phyloP scores from a whole-genome alignment of 2,888 invertebrate species.

The Cremastobaeus sp. region DNA sequence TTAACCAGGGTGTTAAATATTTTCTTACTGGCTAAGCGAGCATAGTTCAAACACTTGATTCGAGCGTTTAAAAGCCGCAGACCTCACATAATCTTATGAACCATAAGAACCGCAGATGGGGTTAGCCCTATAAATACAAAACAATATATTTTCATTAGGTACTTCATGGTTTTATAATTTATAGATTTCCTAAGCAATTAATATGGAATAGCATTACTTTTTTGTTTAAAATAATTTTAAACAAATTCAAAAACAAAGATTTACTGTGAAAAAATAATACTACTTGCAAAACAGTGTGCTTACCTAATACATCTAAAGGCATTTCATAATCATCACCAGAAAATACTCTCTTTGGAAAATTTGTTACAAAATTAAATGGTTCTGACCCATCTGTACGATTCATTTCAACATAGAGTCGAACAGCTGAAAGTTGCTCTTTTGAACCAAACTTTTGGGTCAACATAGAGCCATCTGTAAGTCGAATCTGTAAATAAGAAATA shows the following conservation, averaged over 20 bases:
- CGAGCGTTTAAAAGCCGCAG: neutral
- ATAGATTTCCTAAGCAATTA: too few relatives aligned
- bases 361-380: slow-evolving; percentile 91
- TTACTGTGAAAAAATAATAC: too few relatives aligned
- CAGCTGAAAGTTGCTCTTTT: slow-evolving; percentile 93
- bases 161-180: too few relatives aligned
- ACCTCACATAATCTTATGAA: slow-evolving; percentile 80
- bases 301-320: slow-evolving; percentile 90
- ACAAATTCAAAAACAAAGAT: too few relatives aligned
- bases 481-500: slow-evolving; percentile 80
- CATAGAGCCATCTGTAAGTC: slow-evolving; percentile 86
- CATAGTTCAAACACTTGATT: neutral
- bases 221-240: too few relatives aligned
- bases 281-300: too few relatives aligned
- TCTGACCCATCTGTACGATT: slow-evolving; percentile 85
- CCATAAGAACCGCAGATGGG: slow-evolving; percentile 90
- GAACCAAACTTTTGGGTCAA: slow-evolving; percentile 88
- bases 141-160: neutral
- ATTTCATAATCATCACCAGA: slow-evolving; percentile 91
- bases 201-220: too few relatives aligned
- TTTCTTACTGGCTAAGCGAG: slow-evolving; percentile 3
- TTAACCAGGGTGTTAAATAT: slow-evolving; percentile 16
- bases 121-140: slow-evolving; percentile 84
- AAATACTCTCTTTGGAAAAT: slow-evolving; percentile 94
- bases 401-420: slow-evolving; percentile 91